Base-by-base conservation (phyloP, 53 echinoderm and acorn worm species). In the Holothuria leucospilota region DNA sequence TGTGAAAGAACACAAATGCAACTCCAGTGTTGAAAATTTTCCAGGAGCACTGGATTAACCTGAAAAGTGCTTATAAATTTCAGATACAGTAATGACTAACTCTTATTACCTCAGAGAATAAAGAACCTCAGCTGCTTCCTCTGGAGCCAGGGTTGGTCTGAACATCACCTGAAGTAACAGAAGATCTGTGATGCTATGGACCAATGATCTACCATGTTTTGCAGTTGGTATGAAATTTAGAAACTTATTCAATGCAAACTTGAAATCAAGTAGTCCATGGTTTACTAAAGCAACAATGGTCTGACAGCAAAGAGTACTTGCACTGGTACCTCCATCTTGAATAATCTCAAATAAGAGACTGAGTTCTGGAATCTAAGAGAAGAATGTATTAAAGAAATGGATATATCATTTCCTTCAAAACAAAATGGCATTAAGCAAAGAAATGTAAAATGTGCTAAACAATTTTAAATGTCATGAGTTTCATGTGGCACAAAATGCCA, bases 171-270 rank as follows among this genome's bases (percentile, higher is more conserved):
- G 89, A 27, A 94, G 87, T 0, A 90, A 26, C 39, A 94, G 63
- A 24, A 94, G 69, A 51, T 90, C 71, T 20, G 77, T 38, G 27
- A 94, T 12, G 15, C 87, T 79, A n/a, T 65, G n/a, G 12, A 86
- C 28, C 61, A 84, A 34, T 20, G 80, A 88, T 14, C 51, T 28
- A 5, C 49, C 53, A 67, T 89, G 80, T 16, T 65, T 26, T 16
- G 90, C 90, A 2, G 94, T 92, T 2, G 94, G 87, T 23, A 92
- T 87, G 69, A 94, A 79, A 60, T 90, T 94, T 4, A 94, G 69
- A 18, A 94, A 62, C 20, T 87, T 86, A 23, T 84, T 87, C 56
- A 94, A 13, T 2, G 92, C 83, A 41, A 85, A 92, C 46, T 77
- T 87, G 59, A 89, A 82, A 18, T 94, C 90, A 6, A 89, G 85